phyloP scores from a whole-genome alignment of 2,888 invertebrate species.

The Drosophila gaucha region DNA sequence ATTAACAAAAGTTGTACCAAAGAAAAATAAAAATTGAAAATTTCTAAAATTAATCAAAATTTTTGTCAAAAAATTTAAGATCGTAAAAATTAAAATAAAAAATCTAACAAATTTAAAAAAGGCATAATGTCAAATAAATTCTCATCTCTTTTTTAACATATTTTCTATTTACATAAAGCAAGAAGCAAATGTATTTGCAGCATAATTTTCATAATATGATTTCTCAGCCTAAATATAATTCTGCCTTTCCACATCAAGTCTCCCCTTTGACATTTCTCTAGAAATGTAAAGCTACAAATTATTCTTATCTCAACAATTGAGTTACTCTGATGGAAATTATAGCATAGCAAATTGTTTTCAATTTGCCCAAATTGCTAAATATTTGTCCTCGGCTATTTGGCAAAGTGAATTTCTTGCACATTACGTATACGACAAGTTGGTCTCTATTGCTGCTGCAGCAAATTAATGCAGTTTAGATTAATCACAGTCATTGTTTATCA shows the following conservation, averaged over 20 bases:
- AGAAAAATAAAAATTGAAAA: neutral
- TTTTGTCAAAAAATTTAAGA: too few relatives aligned
- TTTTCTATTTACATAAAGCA: too few relatives aligned
- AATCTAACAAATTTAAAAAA: too few relatives aligned
- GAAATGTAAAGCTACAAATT: neutral
- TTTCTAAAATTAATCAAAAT: neutral
- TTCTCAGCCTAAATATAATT: neutral
- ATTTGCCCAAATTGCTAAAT: constrained; percentile 20
- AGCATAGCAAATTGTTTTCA: constrained; percentile 1
- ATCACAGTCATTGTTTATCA: constrained; percentile 15
- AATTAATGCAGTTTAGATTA: constrained; percentile 14
- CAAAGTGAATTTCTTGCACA: constrained; percentile 17
- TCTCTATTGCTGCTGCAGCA: neutral
- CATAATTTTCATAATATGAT: too few relatives aligned
- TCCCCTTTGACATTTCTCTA: neutral
- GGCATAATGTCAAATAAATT: too few relatives aligned
- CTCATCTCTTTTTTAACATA: neutral
- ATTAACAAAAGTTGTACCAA: neutral
- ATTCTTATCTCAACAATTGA: neutral
- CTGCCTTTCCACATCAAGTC: too few relatives aligned
- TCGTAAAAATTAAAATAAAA: too few relatives aligned
- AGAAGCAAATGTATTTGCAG: too few relatives aligned
- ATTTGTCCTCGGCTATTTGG: neutral
- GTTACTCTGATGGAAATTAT: neutral
- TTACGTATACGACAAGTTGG: constrained; percentile 11